These are phyloP conservation scores for Ochotona princeps DNA, from an alignment of 2,113 vertebrate species.

Conservation along the genomic window DNA sequence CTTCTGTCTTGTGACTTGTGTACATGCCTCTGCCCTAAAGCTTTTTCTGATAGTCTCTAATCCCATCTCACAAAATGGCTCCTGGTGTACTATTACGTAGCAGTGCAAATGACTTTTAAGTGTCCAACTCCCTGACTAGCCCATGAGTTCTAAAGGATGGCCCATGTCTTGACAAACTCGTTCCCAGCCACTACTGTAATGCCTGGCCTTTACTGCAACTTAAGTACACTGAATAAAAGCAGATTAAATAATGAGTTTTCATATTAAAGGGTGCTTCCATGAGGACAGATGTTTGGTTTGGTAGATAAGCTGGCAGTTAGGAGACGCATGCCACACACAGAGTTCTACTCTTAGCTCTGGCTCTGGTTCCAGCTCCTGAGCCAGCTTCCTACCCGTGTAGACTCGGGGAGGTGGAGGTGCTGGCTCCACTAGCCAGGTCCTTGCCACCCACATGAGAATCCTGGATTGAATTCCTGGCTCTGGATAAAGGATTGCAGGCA, in stretches of 20 bases:
- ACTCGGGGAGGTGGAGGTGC: too few relatives aligned
- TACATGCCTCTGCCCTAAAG: not conserved
- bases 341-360: too few relatives aligned
- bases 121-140: not conserved
- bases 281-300: not conserved
- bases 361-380: too few relatives aligned
- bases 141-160: not conserved
- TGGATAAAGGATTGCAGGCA: too few relatives aligned
- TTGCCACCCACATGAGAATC: too few relatives aligned
- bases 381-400: too few relatives aligned
- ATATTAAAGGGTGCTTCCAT: not conserved
- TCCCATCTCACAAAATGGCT: not conserved
- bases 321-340: too few relatives aligned
- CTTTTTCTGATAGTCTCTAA: not conserved
- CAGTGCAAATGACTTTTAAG: constrained; percentile 11
- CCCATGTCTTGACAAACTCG: not conserved
- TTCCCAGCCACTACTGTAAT: not conserved
- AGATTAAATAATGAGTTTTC: not conserved
- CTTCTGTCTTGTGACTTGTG: not conserved
- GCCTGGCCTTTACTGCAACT: not conserved
- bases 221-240: not conserved
- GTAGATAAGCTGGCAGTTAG: too few relatives aligned
- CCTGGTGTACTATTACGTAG: not conserved
- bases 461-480: too few relatives aligned
- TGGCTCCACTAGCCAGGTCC: too few relatives aligned